Conservation (phyloP, 2,113 vertebrate genomes). For the Silurus asotus region DNA sequence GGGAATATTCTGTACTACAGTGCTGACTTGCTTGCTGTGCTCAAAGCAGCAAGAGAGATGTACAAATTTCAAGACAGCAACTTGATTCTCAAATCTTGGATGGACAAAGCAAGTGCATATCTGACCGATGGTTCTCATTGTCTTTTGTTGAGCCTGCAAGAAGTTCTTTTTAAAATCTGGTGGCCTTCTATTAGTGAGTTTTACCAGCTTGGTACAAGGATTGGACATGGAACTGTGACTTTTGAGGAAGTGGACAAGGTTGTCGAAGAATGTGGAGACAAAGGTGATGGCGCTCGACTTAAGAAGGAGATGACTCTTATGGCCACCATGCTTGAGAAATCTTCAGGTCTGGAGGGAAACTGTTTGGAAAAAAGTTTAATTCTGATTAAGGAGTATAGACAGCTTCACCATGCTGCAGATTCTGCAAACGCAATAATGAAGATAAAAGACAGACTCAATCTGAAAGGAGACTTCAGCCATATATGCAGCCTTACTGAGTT, state of each 20-base stretch:
- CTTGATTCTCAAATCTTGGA: slow-evolving; percentile 67
- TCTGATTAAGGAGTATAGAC: slow-evolving; percentile 68
- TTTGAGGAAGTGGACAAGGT: slow-evolving; percentile 62
- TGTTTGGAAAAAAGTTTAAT: slow-evolving; percentile 50
- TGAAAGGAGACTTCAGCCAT: slow-evolving; percentile 65
- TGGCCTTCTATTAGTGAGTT: slow-evolving; percentile 52
- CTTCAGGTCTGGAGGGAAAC: neutral
- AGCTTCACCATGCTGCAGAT: slow-evolving; percentile 60
- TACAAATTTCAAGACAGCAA: slow-evolving; percentile 61
- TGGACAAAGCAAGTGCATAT: slow-evolving; percentile 16
- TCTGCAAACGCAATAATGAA: slow-evolving; percentile 62
- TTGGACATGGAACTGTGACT: slow-evolving; percentile 52
- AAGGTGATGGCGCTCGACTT: slow-evolving; percentile 60
- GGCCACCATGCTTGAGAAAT: slow-evolving; percentile 32
- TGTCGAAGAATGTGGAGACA: slow-evolving; percentile 57
- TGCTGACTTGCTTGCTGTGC: slow-evolving; percentile 21
- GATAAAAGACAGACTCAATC: slow-evolving; percentile 53
- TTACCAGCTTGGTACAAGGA: slow-evolving; percentile 15
- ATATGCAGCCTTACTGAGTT: slow-evolving; percentile 63
- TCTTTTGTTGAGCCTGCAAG: slow-evolving; percentile 39
- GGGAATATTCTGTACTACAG: slow-evolving; percentile 59
- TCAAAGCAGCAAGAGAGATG: slow-evolving; percentile 66
- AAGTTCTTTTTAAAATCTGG: slow-evolving; percentile 64
- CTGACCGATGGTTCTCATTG: neutral
- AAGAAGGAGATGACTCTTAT: slow-evolving; percentile 65